phyloP scores from a whole-genome alignment of 64 coral and sea anemone species.

The Platygyra sinensis region DNA sequence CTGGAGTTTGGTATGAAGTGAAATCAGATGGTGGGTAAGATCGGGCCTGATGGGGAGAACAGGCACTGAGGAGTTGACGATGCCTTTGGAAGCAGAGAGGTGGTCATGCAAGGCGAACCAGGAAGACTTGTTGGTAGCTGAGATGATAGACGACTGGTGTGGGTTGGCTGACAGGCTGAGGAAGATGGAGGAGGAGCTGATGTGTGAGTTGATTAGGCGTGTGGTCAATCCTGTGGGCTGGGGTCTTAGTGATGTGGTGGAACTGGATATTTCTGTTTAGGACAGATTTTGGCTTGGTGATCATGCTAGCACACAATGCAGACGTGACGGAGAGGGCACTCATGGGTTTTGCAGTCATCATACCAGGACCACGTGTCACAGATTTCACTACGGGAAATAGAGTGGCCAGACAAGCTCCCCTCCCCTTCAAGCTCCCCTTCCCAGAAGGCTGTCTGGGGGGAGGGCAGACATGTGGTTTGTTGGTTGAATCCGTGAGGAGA shows the following conservation, averaged over 20 bases:
- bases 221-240: conserved; percentile 24
- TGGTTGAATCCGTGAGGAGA: background rate
- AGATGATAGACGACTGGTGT: background rate
- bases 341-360: too few relatives aligned
- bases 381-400: conserved; percentile 2
- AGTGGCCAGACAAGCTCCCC: background rate
- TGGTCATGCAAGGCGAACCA: background rate
- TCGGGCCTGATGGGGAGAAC: background rate
- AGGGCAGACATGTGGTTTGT: background rate
- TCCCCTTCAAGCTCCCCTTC: too few relatives aligned
- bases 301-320: conserved; percentile 36
- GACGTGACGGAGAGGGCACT: conserved; percentile 24
- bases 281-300: conserved; percentile 26
- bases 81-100: background rate
- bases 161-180: background rate
- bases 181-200: background rate
- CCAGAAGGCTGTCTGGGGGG: background rate
- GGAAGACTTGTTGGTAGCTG: background rate
- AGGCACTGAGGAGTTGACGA: background rate
- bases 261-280: conserved; percentile 2
- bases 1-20: conserved; percentile 19
- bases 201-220: background rate
- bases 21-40: conserved; percentile 1
- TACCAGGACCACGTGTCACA: conserved; percentile 49
- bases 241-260: background rate